phyloP scores from a whole-genome alignment of 92 coral and sea anemone species.

The Palythoa grandis region DNA sequence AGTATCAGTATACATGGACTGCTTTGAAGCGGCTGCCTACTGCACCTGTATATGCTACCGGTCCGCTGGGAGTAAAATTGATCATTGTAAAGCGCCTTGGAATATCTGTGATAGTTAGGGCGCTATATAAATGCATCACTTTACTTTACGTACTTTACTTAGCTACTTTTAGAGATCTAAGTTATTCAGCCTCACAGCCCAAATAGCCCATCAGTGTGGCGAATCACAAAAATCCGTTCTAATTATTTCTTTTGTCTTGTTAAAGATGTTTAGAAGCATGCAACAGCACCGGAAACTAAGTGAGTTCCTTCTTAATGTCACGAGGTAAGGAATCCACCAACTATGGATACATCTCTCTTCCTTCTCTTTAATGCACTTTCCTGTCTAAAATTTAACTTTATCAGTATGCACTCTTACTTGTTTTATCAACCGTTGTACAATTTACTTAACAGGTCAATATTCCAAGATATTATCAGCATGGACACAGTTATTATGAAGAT shows the following conservation, averaged over 20 bases:
- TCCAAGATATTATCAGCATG: conserved; percentile 99
- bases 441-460: conserved; percentile 76
- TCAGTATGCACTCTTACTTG: background rate
- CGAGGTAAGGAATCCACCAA: conserved; percentile 69
- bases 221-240: background rate
- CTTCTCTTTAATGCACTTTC: too few relatives aligned
- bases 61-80: too few relatives aligned
- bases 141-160: too few relatives aligned
- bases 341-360: background rate
- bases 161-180: too few relatives aligned
- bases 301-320: conserved; percentile 95
- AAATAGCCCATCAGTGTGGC: background rate
- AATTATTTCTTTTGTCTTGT: background rate
- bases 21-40: too few relatives aligned
- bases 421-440: background rate
- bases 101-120: too few relatives aligned
- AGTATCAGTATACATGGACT: too few relatives aligned
- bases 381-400: too few relatives aligned
- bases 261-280: conserved; percentile 95
- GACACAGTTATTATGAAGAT: conserved; percentile 99
- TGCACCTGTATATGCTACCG: too few relatives aligned
- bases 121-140: too few relatives aligned
- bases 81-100: too few relatives aligned
- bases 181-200: too few relatives aligned
- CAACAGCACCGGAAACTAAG: conserved; percentile 92